Base-by-base conservation (phyloP, 2,888 invertebrate species). In the Lissonota sp. region DNA sequence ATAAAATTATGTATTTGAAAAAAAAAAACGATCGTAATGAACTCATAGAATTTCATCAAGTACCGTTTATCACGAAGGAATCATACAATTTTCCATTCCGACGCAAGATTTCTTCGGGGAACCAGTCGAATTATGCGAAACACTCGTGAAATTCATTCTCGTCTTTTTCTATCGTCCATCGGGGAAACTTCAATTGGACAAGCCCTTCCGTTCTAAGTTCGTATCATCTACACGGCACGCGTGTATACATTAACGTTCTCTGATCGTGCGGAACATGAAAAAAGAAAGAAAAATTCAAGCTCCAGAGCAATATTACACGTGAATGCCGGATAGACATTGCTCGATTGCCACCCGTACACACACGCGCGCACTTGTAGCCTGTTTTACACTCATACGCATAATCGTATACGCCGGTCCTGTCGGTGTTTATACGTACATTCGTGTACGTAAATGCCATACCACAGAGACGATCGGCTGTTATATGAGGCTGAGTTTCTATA, bases 401-500 rank as follows among this genome's bases (percentile, higher is more conserved):
- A 5, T 7, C 49, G 66, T 42, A 39, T 60, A 16, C 55, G 51
- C 37, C n/a, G n/a, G 12, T 42, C 6, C 14, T 6, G 51, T 51
- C 26, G 1, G 51, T 51, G n/a, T 62, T 12, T n/a, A 10, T 51
- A 46, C 53, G 66, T 66, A 69, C 26, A 49, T 76, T 46, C 10
- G 75, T 71, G 55, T 40, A 71, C 67, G 64, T 66, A 75, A 75
- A 75, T 72, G 62, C 53, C 72, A 62, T 76, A 66, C 66, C 39
- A 16, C 37, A 70, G 66, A 69, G 73, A 69, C 74, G 75, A 80
- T 76, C 62, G 76, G 51, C 62, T 72, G 75, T 80, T 80, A 67
- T 74, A 79, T 66, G 75, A 60, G 39, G 39, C 39, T 63, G 80
- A 55, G 62, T 72, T 76, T 62, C 75, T 80, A 71, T 80, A 80